Percentiles rank a stretch among this genome's conserved stretches.
phyloP scores from a whole-genome alignment of 2,797 vertebrate species.

The Austrolebias charrua region DNA sequence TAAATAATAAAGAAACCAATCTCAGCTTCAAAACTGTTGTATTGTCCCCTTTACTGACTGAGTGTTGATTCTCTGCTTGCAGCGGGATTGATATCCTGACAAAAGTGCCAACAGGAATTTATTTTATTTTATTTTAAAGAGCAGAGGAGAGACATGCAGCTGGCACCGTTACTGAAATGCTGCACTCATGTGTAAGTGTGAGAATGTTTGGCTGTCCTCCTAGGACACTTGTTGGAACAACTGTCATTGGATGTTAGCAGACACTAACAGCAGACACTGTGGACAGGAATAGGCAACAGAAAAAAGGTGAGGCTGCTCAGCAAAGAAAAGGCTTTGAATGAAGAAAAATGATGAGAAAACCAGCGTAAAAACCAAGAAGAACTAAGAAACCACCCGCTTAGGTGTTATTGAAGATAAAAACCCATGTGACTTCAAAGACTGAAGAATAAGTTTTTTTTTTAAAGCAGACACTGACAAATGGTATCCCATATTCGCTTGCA shows the following conservation, averaged over 20 bases:
- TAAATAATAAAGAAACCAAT: slow-evolving; percentile 61
- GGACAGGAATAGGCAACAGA: slow-evolving; percentile 33
- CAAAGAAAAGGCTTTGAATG: background rate
- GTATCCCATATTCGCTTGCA: slow-evolving; percentile 15
- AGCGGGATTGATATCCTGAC: slow-evolving; percentile 63
- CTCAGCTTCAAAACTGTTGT: slow-evolving; percentile 50
- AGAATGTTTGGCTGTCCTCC: slow-evolving; percentile 62
- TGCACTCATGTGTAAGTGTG: slow-evolving; percentile 53
- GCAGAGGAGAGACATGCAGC: slow-evolving; percentile 45
- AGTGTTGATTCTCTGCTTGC: slow-evolving; percentile 46
- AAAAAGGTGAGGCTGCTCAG: slow-evolving; percentile 12
- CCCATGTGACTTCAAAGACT: slow-evolving; percentile 31
- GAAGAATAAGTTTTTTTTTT: slow-evolving; percentile 63
- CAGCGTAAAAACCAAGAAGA: slow-evolving; percentile 12
- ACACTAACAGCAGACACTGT: slow-evolving; percentile 55
- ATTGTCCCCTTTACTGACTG: slow-evolving; percentile 64
- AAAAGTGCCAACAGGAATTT: slow-evolving; percentile 36
- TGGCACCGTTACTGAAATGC: slow-evolving; percentile 61
- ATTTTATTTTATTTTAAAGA: slow-evolving; percentile 35
- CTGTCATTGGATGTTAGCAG: slow-evolving; percentile 58
- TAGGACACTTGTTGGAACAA: slow-evolving; percentile 53
- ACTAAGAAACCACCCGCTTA: slow-evolving; percentile 40
- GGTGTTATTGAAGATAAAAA: slow-evolving; percentile 59
- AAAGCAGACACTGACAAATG: slow-evolving; percentile 37
- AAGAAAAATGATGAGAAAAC: slow-evolving; percentile 14